Conservation (phyloP, 1,140 invertebrate species). For the Temnothorax longispinosus region DNA sequence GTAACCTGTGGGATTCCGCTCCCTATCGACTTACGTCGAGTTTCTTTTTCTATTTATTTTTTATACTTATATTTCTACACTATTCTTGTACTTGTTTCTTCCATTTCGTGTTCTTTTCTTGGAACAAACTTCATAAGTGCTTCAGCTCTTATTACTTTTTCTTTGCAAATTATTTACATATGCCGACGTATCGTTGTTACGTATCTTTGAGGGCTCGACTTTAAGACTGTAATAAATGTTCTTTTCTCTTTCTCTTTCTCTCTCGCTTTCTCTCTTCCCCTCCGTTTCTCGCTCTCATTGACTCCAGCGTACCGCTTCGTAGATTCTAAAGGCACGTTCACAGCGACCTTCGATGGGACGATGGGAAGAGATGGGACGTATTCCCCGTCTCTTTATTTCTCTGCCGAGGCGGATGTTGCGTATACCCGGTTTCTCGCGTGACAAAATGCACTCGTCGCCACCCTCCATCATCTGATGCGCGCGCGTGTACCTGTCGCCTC, state of each 20-base stretch:
- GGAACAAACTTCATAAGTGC: not conserved
- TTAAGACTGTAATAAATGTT: conserved; percentile 33
- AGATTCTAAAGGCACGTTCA: conserved; percentile 34
- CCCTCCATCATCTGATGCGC: conserved; percentile 60
- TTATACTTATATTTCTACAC: not conserved
- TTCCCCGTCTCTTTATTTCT: conserved; percentile 24
- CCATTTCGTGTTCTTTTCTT: not conserved
- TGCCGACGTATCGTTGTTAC: not conserved
- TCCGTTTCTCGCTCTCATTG: conserved; percentile 14
- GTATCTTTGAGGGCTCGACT: not conserved
- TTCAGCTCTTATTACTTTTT: not conserved
- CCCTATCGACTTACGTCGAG: not conserved
- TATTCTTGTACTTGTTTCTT: not conserved
- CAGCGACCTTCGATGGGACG: conserved; percentile 12
- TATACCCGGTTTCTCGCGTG: conserved; percentile 53
- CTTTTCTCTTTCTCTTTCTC: conserved; percentile 39
- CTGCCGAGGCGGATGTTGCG: conserved; percentile 25
- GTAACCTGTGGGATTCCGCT: conserved; percentile 3
- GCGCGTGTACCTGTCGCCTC: conserved; percentile 62
- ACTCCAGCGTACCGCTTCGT: not conserved
- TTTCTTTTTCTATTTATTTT: not conserved
- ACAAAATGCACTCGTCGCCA: conserved; percentile 58
- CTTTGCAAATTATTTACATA: not conserved
- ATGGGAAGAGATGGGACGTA: not conserved
- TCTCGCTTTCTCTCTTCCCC: conserved; percentile 33